A percentile compares a stretch with the other conserved stretches of the same genome.
Evolutionary conservation across 2,113 vertebrate species (phyloP).

Genomic region (Entomyzon cyanotis): DNA sequence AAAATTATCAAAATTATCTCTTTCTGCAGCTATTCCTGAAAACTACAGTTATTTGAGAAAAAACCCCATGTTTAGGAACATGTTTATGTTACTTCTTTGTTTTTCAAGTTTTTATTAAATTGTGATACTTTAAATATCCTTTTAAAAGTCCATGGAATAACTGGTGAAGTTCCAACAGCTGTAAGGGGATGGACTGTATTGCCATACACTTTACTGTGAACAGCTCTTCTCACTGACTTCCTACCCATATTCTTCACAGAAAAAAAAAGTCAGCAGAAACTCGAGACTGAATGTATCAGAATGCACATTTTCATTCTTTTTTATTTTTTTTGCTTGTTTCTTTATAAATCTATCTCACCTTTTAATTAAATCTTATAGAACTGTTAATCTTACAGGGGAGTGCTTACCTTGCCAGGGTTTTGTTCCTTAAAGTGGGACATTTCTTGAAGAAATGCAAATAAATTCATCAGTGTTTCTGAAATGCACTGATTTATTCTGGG

Average conservation of each 20-base stretch:
- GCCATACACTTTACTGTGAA: neutral
- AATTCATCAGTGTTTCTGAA: conserved; percentile 84
- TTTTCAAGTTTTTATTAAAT: neutral
- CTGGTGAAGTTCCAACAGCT: neutral
- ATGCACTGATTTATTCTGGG: conserved; percentile 81
- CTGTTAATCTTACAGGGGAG: neutral
- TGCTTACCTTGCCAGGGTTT: conserved; percentile 93
- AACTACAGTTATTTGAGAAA: neutral
- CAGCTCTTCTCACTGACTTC: neutral
- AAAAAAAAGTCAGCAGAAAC: neutral
- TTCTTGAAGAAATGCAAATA: conserved; percentile 90
- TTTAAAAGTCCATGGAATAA: neutral
- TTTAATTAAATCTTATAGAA: neutral
- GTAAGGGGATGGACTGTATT: neutral
- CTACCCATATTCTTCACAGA: neutral
- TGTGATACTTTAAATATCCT: neutral
- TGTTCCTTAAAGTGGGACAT: conserved; percentile 93
- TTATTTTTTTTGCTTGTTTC: neutral
- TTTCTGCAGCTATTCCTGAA: neutral
- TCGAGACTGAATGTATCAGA: neutral
- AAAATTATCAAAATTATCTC: neutral
- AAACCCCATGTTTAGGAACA: neutral
- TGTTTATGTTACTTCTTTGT: neutral
- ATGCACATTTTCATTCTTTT: neutral
- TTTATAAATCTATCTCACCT: neutral